Base-by-base conservation (phyloP, 2,113 vertebrate genomes). In the Tetraodon nigroviridis region DNA sequence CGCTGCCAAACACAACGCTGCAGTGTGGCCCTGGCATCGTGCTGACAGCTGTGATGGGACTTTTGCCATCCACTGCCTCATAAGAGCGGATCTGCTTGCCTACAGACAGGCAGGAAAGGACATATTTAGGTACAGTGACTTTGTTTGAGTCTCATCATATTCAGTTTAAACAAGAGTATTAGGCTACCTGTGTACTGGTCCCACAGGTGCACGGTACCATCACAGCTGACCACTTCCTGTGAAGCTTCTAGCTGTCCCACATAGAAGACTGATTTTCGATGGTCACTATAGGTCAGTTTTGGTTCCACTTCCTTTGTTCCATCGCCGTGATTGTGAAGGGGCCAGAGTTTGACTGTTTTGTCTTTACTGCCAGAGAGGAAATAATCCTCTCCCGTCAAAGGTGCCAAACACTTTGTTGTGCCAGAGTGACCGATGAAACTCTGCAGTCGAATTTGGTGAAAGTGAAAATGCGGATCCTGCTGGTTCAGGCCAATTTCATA, bases 321-420 rank as follows among this genome's bases (percentile, higher is more conserved):
- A 0, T 99, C 96, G 11, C 97, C 95, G 0, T 91, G 90, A 86
- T 96, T 99, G 84, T 97, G 98, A 21, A 99, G 87, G 0, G 95
- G 93, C 97, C 96, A 99, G 0, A 99, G 92, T 47, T 93, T 92
- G 54, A 99, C 95, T 0, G 95, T 99, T 75, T 94, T 95, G 87
- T 99, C 97, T 88, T 97, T 98, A 84, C 96, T 94, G 59, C 94
- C 95, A 0, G 96, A 98, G 13, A 99, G 90, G 65, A 99, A 99
- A 86, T 94, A 97, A 86, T 99, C 94, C 79, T 99, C 97, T 0
- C 92, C 90, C 24, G 92, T 84, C 59, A 98, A 81, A 0, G 95
- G 91, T 0, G 94, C 92, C 85, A 99, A 85, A 4, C 93, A 97
- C 81, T 97, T 98, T 67, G 90, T 88, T 2, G 94, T 92, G n/a